These are phyloP conservation scores for Plusia festucae DNA, from an alignment of 2,888 invertebrate genomes.

Conservation along the genomic window DNA sequence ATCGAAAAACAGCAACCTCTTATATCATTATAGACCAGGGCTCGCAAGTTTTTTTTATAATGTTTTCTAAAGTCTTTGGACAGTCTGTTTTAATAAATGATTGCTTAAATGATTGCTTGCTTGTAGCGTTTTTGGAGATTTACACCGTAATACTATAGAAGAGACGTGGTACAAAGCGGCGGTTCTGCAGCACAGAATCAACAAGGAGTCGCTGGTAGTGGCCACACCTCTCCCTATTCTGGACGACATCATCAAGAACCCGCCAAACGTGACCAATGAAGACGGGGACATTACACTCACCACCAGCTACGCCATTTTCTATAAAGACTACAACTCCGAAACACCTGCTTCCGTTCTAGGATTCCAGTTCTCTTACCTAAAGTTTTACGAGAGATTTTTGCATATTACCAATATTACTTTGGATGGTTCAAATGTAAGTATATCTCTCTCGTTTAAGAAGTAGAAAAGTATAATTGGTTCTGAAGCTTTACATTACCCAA, in stretches of 20 bases:
- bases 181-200: slow-evolving; percentile 94
- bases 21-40: no score
- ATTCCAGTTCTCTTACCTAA: slow-evolving; percentile 93
- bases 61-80: no score
- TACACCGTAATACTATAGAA: slow-evolving; percentile 93
- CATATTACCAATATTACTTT: slow-evolving; percentile 86
- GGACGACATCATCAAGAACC: slow-evolving; percentile 74
- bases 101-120: no score
- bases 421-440: slow-evolving; percentile 65
- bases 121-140: slow-evolving; percentile 92
- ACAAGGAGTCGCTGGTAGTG: slow-evolving; percentile 93
- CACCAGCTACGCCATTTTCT: slow-evolving; percentile 95
- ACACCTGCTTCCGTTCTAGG: slow-evolving; percentile 97
- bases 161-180: slow-evolving; percentile 98
- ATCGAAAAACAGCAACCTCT: no score
- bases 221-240: slow-evolving; percentile 91
- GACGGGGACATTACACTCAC: slow-evolving; percentile 92
- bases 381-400: slow-evolving; percentile 92
- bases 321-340: slow-evolving; percentile 92
- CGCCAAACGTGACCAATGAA: slow-evolving; percentile 75
- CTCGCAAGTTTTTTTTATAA: no score
- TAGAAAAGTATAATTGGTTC: neutral
- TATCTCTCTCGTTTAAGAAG: neutral
- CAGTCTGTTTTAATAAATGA: no score
- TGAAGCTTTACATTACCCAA: no score